These are phyloP conservation scores for Pseudochirops cupreus DNA, from an alignment of 2,797 vertebrate species.

Conservation along the genomic window DNA sequence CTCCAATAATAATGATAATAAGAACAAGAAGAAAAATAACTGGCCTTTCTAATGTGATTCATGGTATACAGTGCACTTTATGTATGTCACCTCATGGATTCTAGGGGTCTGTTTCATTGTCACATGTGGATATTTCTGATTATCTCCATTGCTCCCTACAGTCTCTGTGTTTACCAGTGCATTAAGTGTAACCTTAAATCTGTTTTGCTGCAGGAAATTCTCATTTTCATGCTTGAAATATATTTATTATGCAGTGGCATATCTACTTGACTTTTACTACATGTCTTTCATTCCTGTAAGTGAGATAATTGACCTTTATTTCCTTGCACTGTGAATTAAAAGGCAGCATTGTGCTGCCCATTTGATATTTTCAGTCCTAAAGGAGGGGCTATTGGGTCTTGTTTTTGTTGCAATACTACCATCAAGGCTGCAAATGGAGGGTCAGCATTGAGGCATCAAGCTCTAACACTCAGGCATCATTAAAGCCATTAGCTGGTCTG, in stretches of 20 bases:
- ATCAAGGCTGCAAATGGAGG: conserved; percentile 5
- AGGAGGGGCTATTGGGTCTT: conserved; percentile 61
- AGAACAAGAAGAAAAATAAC: background rate
- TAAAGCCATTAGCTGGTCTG: conserved; percentile 8
- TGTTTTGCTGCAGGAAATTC: conserved; percentile 58
- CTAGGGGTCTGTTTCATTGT: conserved; percentile 19
- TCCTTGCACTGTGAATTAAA: conserved; percentile 71
- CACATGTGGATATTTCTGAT: conserved; percentile 46
- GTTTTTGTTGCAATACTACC: conserved; percentile 48
- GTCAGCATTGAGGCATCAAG: conserved; percentile 7
- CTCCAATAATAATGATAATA: background rate
- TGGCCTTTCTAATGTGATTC: background rate
- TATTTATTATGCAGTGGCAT: conserved; percentile 67
- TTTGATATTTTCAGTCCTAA: conserved; percentile 69
- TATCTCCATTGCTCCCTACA: conserved; percentile 55
- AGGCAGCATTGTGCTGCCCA: conserved; percentile 57
- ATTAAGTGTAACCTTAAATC: conserved; percentile 66
- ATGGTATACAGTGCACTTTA: background rate
- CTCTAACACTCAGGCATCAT: background rate
- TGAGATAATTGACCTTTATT: conserved; percentile 80
- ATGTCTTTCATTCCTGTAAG: conserved; percentile 78
- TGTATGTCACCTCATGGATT: background rate
- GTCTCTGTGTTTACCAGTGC: conserved; percentile 71
- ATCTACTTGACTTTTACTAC: conserved; percentile 79
- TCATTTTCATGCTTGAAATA: conserved; percentile 79